Percentiles rank a stretch among this genome's conserved stretches.
Conservation (phyloP, 2,888 invertebrate genomes). For the Tortrix viridana region DNA sequence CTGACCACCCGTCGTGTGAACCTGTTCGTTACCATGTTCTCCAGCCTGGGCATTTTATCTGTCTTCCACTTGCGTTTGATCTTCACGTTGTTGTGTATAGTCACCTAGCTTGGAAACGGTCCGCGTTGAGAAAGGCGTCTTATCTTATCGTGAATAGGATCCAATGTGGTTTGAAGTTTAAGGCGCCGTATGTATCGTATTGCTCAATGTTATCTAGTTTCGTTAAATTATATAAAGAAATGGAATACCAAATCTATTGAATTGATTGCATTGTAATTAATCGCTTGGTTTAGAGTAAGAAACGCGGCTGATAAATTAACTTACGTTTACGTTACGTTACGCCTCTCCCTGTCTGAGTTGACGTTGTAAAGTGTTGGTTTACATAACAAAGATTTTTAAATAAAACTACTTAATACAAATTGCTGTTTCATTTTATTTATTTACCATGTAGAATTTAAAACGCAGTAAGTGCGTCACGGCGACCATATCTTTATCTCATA, state of each 20-base stretch:
- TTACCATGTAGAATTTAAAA: too few relatives aligned
- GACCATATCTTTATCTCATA: too few relatives aligned
- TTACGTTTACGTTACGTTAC: conserved; percentile 24
- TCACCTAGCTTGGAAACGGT: conserved; percentile 27
- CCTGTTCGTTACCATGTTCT: conserved; percentile 68
- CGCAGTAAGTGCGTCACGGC: too few relatives aligned
- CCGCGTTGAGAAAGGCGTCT: conserved; percentile 32
- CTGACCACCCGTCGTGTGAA: conserved; percentile 49
- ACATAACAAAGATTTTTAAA: conserved; percentile 84
- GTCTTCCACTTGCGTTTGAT: conserved; percentile 60
- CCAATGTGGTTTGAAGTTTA: background rate
- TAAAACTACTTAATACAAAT: conserved; percentile 82
- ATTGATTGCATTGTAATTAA: conserved; percentile 55
- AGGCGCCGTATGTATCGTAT: conserved; percentile 44
- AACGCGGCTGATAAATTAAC: conserved; percentile 46
- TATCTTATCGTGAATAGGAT: conserved; percentile 1
- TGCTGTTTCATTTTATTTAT: conserved; percentile 62
- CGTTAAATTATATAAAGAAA: conserved; percentile 54
- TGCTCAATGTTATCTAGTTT: conserved; percentile 79
- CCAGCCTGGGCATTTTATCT: conserved; percentile 68
- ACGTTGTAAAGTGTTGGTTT: conserved; percentile 81
- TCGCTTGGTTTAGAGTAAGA: conserved; percentile 42
- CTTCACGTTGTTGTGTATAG: conserved; percentile 78
- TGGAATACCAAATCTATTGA: conserved; percentile 65
- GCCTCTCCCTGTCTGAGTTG: conserved; percentile 63